Percentiles rank a stretch among this genome's conserved stretches.
Evolutionary conservation across 2,888 invertebrate genomes (phyloP).

Genomic region (Rhamnusium bicolor): DNA sequence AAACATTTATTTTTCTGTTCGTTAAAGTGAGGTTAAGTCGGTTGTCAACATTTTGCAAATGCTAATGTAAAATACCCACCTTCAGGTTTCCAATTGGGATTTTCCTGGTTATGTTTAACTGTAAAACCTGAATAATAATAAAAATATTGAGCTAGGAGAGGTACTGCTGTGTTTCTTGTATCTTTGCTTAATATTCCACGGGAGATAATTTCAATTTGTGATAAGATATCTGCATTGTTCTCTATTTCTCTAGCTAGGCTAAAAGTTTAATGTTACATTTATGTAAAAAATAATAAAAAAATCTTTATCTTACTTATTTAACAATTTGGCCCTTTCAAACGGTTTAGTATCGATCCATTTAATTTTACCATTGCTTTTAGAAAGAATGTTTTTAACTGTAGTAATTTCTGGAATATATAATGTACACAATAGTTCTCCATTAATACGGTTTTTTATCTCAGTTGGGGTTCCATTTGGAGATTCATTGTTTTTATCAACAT

Average conservation of each 20-base stretch:
- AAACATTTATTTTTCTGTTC: background rate
- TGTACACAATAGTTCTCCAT: slow-evolving; percentile 43
- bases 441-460: slow-evolving; percentile 42
- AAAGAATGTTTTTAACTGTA: slow-evolving; percentile 58
- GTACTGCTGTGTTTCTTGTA: slow-evolving; percentile 69
- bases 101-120: slow-evolving; percentile 66
- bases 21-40: slow-evolving; percentile 37
- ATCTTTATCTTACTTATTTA: slow-evolving; percentile 57
- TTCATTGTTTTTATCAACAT: slow-evolving; percentile 46
- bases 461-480: slow-evolving; percentile 37
- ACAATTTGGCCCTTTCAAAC: slow-evolving; percentile 57
- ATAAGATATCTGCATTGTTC: slow-evolving; percentile 70
- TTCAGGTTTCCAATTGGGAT: slow-evolving; percentile 68
- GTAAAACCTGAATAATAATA: slow-evolving; percentile 73
- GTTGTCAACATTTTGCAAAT: background rate
- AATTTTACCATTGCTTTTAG: slow-evolving; percentile 43
- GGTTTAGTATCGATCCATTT: slow-evolving; percentile 46
- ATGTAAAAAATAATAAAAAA: background rate
- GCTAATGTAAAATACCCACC: slow-evolving; percentile 57
- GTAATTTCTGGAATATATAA: slow-evolving; percentile 49
- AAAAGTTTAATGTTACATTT: slow-evolving; percentile 18
- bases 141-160: slow-evolving; percentile 71
- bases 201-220: slow-evolving; percentile 68
- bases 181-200: slow-evolving; percentile 62
- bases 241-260: slow-evolving; percentile 72